Evolutionary conservation across 2,113 vertebrate species (phyloP), one percentile per base, ranked within the genome.

Genomic region (Tragelaphus strepsiceros): DNA sequence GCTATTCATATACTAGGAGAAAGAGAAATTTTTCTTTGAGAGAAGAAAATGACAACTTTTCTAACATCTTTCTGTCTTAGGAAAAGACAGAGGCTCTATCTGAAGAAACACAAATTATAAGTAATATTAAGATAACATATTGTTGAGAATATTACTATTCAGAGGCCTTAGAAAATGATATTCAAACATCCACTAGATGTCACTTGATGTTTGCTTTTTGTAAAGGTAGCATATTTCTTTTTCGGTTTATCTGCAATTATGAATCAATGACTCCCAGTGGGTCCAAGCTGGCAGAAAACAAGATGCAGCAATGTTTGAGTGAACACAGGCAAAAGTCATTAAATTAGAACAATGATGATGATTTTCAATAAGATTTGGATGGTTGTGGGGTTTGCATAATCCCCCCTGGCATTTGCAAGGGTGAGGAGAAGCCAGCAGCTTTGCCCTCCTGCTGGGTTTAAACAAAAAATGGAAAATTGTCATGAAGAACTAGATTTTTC

Each of bases 391-490:
- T 99, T 98, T 98, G 98, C 98, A 98, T 98, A 98, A 99, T 98
- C 96, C 87, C 96, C 98, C 89, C 97, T 99, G 98, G 98, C 98
- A 88, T 97, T 91, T 78, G 74, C 24, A 46, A 98, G 96, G 97
- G 89, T 88, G 62, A 88, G 96, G 96, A 98, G 96, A 98, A 98
- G 98, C 98, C 98, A 98, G 98, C 96, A 97, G 98, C 98, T 98
- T 98, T 98, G 96, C 98, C 98, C 98, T 98, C 99, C 98, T 98
- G 98, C 98, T 98, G 98, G 4, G 98, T 98, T 99, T 98, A 98
- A 98, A 98, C 98, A 99, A 99, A 98, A 97, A 97, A 98, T 98
- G 98, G 98, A 99, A 99, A 98, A 98, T 96, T 94, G 94, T 98
- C 98, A 98, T 80, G 94, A 98, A 98, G 97, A 98, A 96, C 98